These are phyloP conservation scores for Haliclona indistincta DNA, from an alignment of 37 sponge, comb jelly and placozoan species.

Conservation along the genomic window DNA sequence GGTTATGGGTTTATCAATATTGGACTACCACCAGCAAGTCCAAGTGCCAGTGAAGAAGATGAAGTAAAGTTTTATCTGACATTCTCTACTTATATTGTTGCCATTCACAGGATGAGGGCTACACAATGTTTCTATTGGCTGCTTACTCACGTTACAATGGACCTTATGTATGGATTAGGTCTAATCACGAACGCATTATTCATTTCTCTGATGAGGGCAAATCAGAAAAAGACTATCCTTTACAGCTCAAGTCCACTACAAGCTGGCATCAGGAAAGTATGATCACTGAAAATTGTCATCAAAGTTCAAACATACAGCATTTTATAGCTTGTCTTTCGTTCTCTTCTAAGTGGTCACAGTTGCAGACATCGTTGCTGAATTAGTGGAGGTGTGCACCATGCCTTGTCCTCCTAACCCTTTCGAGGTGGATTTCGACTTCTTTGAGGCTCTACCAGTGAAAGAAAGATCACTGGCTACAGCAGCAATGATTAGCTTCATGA, in stretches of 20 bases:
- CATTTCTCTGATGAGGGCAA: slow-evolving; percentile 29
- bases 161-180: slow-evolving; percentile 91
- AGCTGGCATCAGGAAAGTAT: slow-evolving; percentile 75
- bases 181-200: slow-evolving; percentile 84
- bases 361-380: slow-evolving; percentile 91
- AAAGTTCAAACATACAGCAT: neutral
- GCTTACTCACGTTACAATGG: slow-evolving; percentile 72
- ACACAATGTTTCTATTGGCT: slow-evolving; percentile 87
- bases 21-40: slow-evolving; percentile 73
- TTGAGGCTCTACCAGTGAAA: slow-evolving; percentile 55
- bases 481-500: slow-evolving; percentile 77
- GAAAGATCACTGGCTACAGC: slow-evolving; percentile 82
- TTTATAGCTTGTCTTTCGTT: neutral
- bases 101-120: slow-evolving; percentile 67
- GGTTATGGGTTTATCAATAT: slow-evolving; percentile 92
- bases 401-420: slow-evolving; percentile 93
- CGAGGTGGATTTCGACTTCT: slow-evolving; percentile 88
- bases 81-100: too few species aligned
- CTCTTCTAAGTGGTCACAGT: slow-evolving; percentile 57
- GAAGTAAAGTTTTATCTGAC: neutral
- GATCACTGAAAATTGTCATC: neutral
- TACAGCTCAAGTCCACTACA: slow-evolving; percentile 76
- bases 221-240: slow-evolving; percentile 82
- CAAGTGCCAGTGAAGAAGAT: neutral
- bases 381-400: slow-evolving; percentile 70